Base-by-base conservation (phyloP, 2,888 invertebrate genomes). In the Heteromyza rotundicornis region DNA sequence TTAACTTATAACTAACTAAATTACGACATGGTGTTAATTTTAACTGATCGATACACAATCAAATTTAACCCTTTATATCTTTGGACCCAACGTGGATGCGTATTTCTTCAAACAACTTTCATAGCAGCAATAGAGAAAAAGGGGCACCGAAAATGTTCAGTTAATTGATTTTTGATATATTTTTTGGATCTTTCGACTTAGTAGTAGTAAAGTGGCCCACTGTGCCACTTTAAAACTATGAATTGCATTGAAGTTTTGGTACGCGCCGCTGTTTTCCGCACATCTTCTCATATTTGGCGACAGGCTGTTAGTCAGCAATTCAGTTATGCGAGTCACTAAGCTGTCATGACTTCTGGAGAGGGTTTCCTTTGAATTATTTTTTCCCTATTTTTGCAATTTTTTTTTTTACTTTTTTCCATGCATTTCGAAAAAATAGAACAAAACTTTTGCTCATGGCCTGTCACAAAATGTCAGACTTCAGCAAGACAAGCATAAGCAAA, bases 391-490 rank as follows among this genome's bases (percentile, higher is more conserved):
- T n/a, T 40, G 40, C 40, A 14, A 19, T 54, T 32, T 62, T 57
- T 24, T 22, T 57, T 60, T 56, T 50, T 50, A 22, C 55, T 59
- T 61, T 52, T 1, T 54, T 59, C 23, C 49, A 22, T 8, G 59
- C 54, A 44, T 59, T 36, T 59, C 55, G 24, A 40, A 64, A 65
- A 71, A 71, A 70, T 71, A 74, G 72, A 73, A 74, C 70, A 75
- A 75, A 75, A 72, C 68, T 77, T 70, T 75, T 76, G 74, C 72
- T 75, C 76, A 75, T 75, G 71, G 75, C 66, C 70, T 77, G 78
- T 78, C 78, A 78, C 68, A 76, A 74, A 77, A 76, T 77, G 78
- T 79, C 79, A 78, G 76, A 71, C 77, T 64, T 66, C 64, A 67
- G 58, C 32, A 50, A 59, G 24, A 59, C 35, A n/a, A 17, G 50